Evolutionary conservation across 2,888 invertebrate genomes (phyloP).

Genomic region (Theretra japonica): DNA sequence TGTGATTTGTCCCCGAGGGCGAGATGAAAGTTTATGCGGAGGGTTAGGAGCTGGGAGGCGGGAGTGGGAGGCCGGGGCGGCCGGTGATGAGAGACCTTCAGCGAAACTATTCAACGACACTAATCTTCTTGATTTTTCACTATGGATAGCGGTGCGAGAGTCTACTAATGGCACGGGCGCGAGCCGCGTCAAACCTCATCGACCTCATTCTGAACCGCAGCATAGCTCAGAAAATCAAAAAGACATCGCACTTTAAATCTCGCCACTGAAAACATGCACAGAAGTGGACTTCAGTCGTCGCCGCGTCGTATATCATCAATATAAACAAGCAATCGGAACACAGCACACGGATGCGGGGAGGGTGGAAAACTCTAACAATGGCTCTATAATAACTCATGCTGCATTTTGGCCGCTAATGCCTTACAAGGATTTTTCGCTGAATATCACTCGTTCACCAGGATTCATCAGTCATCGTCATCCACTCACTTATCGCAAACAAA

Average conservation of each 20-base stretch:
- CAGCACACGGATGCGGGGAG: slow-evolving; percentile 76
- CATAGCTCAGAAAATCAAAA: slow-evolving; percentile 77
- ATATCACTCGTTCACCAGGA: slow-evolving; percentile 78
- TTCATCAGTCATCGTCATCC: slow-evolving; percentile 54
- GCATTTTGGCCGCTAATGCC: slow-evolving; percentile 56
- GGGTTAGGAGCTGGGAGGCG: slow-evolving; percentile 46
- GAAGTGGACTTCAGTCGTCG: slow-evolving; percentile 63
- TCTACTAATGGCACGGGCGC: slow-evolving; percentile 51
- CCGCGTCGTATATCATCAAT: slow-evolving; percentile 49
- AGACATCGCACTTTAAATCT: slow-evolving; percentile 80
- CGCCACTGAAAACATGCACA: slow-evolving; percentile 78
- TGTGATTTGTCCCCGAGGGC: slow-evolving; percentile 77
- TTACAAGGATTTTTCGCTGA: slow-evolving; percentile 74
- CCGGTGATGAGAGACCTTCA: slow-evolving; percentile 83
- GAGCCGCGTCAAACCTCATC: slow-evolving; percentile 54
- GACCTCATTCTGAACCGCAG: slow-evolving; percentile 62
- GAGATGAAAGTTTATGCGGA: slow-evolving; percentile 59
- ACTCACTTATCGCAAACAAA: slow-evolving; percentile 72
- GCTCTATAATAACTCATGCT: slow-evolving; percentile 72
- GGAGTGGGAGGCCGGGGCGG: slow-evolving; percentile 47
- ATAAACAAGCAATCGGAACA: slow-evolving; percentile 71
- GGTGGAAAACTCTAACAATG: slow-evolving; percentile 63
- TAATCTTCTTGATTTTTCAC: slow-evolving; percentile 77
- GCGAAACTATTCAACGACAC: slow-evolving; percentile 75
- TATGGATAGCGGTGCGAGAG: slow-evolving; percentile 76